Evolutionary conservation across 2,888 invertebrate genomes (phyloP).

Genomic region (Anaspis maculata): DNA sequence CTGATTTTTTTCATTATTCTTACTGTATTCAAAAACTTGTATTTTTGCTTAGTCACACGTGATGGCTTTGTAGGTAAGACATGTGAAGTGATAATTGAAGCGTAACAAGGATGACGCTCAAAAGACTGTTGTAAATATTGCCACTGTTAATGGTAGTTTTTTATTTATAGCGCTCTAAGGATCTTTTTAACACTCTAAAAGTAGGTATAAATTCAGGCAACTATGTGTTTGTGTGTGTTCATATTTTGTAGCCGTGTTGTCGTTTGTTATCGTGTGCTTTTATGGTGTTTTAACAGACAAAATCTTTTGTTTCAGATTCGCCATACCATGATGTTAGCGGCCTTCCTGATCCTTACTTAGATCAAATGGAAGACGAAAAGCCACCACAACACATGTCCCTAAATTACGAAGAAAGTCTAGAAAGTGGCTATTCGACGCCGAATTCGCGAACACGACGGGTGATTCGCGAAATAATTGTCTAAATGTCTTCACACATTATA

Average conservation of each 20-base stretch:
- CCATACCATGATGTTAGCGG: slow-evolving; percentile 93
- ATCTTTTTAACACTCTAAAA: no score
- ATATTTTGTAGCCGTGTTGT: background rate
- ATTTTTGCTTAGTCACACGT: background rate
- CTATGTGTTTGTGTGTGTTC: no score
- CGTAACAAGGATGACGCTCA: no score
- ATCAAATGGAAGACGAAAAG: slow-evolving; percentile 72
- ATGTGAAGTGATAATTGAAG: background rate
- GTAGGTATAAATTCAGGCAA: no score
- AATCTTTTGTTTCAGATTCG: slow-evolving; percentile 57
- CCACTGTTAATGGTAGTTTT: no score
- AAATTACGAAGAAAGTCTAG: slow-evolving; percentile 87
- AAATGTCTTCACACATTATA: slow-evolving; percentile 30
- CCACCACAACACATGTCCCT: slow-evolving; percentile 80
- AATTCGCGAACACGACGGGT: slow-evolving; percentile 87
- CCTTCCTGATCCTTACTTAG: slow-evolving; percentile 80
- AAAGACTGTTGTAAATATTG: no score
- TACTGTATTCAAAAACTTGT: background rate
- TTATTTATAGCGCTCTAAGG: no score
- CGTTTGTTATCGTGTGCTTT: background rate
- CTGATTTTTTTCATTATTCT: background rate
- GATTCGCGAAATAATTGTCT: slow-evolving; percentile 91
- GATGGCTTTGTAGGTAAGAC: no score
- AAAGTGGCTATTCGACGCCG: slow-evolving; percentile 90
- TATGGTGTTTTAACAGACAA: background rate